Percentiles rank a stretch among this genome's conserved stretches.
Conservation (phyloP, 2,797 vertebrate genomes). For the Gadopsis marmoratus region DNA sequence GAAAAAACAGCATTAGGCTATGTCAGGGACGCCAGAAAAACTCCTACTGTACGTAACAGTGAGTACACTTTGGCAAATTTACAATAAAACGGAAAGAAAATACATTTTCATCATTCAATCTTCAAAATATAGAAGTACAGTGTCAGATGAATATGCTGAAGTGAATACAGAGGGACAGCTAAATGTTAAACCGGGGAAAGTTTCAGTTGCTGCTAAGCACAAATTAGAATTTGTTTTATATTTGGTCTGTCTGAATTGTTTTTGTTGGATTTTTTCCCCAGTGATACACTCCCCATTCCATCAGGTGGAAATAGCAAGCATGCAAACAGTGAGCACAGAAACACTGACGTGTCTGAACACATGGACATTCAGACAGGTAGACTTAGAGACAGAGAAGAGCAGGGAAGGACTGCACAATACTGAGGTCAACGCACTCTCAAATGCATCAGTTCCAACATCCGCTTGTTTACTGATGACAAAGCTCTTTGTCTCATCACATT, state of each 20-base stretch:
- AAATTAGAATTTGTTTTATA: not conserved
- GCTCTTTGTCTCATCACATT: slow-evolving; percentile 7
- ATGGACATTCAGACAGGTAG: slow-evolving; percentile 35
- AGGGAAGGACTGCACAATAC: slow-evolving; percentile 36
- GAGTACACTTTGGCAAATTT: not conserved
- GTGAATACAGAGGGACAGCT: not conserved
- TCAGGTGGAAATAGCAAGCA: slow-evolving; percentile 74
- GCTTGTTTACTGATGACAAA: slow-evolving; percentile 40
- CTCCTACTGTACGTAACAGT: too few species aligned
- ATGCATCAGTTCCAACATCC: slow-evolving; percentile 22
- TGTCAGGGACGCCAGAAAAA: slow-evolving; percentile 11
- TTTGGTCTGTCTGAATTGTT: not conserved
- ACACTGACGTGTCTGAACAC: slow-evolving; percentile 32
- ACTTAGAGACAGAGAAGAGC: slow-evolving; percentile 37
- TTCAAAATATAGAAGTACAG: not conserved
- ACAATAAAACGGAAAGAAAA: not conserved
- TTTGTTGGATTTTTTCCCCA: not conserved
- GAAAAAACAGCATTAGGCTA: slow-evolving; percentile 1
- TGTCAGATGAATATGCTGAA: slow-evolving; percentile 9
- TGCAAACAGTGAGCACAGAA: slow-evolving; percentile 70
- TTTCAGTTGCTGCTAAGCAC: not conserved
- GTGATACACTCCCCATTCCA: slow-evolving; percentile 35
- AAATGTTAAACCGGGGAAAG: not conserved
- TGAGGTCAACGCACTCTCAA: slow-evolving; percentile 56
- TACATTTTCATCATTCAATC: not conserved